Evolutionary conservation across 2,113 vertebrate genomes (phyloP), one percentile per base, ranked within the genome.

Genomic region (Caranx melampygus): DNA sequence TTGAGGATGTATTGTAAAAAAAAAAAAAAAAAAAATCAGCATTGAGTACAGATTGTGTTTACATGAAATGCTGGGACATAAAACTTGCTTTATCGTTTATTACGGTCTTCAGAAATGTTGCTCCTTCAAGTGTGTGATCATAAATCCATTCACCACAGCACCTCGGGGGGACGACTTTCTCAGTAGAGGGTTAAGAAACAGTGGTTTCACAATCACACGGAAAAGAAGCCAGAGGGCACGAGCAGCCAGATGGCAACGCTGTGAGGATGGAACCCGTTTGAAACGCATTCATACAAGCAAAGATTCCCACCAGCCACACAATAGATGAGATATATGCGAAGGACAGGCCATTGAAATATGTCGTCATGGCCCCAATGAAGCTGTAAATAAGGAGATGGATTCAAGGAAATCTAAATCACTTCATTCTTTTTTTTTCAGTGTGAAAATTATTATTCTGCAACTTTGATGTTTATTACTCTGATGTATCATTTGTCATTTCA

Each of bases 141-240:
- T 4, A n/a, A 6, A 42, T 42, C 51, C 26, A 16, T 58, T 82
- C 59, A 35, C 35, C 59, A 49, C 51, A 72, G 45, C 16, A 14
- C 60, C 60, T 3, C 6, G 1, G 18, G 58, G 58, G 64, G 13
- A 44, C 59, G 49, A 16, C 33, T 72, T 69, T 63, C 40, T 75
- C n/a, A 37, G 21, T 9, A 8, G 63, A 18, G 8, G 20, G n/a
- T 64, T 49, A 65, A 72, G 62, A 78, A 80, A 74, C 6, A 0
- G 8, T 54, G 2, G 60, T 75, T 84, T 75, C 42, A 59, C 73
- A 67, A 79, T n/a, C 66, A 34, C 18, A 33, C 0, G 45, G 8
- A 60, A 74, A 75, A 75, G 31, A 63, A 18, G 52, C 3, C 65
- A 61, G 67, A 66, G 67, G 54, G 15, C 57, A 55, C 40, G 37